phyloP scores from a whole-genome alignment of 2,888 invertebrate genomes.

The Micropterix aruncella region DNA sequence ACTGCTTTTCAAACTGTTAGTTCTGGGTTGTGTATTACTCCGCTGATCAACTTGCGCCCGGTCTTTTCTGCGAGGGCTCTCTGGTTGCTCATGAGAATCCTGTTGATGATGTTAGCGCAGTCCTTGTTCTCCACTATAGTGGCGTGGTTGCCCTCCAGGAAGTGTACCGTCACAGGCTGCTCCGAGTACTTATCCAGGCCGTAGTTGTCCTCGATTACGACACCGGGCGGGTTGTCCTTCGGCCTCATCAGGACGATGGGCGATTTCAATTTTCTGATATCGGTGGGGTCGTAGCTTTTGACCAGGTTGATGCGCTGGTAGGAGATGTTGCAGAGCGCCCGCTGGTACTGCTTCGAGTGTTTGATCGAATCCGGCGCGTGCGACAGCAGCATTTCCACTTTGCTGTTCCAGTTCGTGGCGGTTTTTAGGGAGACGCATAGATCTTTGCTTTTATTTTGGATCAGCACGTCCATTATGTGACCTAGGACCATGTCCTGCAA shows the following conservation, averaged over 20 bases:
- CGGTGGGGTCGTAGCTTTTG: conserved; percentile 27
- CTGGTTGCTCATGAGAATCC: conserved; percentile 14
- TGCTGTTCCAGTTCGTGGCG: conserved; percentile 1
- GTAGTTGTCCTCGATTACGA: conserved; percentile 47
- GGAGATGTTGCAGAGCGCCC: conserved; percentile 22
- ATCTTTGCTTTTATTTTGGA: conserved; percentile 19
- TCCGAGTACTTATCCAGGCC: conserved; percentile 44
- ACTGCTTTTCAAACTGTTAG: not conserved
- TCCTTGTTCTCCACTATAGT: conserved; percentile 53
- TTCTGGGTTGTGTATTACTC: not conserved
- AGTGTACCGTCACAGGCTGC: conserved; percentile 40
- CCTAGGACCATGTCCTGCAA: conserved; percentile 43
- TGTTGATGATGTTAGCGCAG: conserved; percentile 48
- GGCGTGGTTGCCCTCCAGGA: conserved; percentile 58
- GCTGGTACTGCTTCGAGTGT: conserved; percentile 25
- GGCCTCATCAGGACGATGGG: conserved; percentile 49
- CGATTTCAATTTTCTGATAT: conserved; percentile 36
- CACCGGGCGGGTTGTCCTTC: conserved; percentile 35
- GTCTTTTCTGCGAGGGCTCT: not conserved
- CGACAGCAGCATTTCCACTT: conserved; percentile 3
- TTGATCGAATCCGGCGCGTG: conserved; percentile 3
- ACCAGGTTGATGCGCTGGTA: conserved; percentile 42
- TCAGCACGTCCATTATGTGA: conserved; percentile 36
- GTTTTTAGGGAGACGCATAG: not conserved
- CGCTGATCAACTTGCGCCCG: not conserved